Conservation (phyloP, 2,113 vertebrate species). For the Lamprotornis superbus region DNA sequence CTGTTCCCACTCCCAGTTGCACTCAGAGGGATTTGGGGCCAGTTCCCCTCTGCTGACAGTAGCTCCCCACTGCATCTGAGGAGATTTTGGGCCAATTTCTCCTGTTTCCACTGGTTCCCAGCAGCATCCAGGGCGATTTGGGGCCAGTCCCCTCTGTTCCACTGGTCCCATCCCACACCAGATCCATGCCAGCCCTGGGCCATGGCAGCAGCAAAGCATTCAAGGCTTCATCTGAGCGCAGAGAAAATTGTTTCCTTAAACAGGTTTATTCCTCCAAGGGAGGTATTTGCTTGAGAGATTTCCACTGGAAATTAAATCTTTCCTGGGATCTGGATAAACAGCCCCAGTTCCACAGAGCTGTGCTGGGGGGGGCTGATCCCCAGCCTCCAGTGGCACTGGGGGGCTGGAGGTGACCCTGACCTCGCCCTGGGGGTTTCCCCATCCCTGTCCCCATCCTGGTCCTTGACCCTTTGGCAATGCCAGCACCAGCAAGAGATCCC, state of each 20-base stretch:
- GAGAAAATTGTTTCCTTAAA: slow-evolving; percentile 56
- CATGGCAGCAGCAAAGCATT: neutral
- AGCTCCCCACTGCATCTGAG: no score
- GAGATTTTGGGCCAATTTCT: neutral
- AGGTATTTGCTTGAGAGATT: slow-evolving; percentile 48
- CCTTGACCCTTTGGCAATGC: fast-evolving
- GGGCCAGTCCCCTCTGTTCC: neutral
- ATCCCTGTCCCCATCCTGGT: fast-evolving
- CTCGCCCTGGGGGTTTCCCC: neutral
- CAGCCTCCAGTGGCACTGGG: fast-evolving
- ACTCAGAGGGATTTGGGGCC: no score
- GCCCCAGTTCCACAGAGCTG: neutral
- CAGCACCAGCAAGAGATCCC: fast-evolving
- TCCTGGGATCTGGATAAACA: neutral
- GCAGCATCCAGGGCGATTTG: neutral
- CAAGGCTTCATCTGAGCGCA: neutral
- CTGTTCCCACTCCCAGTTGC: no score
- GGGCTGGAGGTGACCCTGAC: neutral
- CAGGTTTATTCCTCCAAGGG: slow-evolving; percentile 53
- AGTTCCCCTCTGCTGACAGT: fast-evolving
- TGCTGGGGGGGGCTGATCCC: neutral
- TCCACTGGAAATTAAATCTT: slow-evolving; percentile 38
- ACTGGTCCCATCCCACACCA: fast-evolving
- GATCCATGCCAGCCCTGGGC: neutral
- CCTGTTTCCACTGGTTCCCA: fast-evolving